Evolutionary conservation across 2,797 vertebrate species (phyloP), one percentile per base, ranked within the genome.

Genomic region (Periparus ater): DNA sequence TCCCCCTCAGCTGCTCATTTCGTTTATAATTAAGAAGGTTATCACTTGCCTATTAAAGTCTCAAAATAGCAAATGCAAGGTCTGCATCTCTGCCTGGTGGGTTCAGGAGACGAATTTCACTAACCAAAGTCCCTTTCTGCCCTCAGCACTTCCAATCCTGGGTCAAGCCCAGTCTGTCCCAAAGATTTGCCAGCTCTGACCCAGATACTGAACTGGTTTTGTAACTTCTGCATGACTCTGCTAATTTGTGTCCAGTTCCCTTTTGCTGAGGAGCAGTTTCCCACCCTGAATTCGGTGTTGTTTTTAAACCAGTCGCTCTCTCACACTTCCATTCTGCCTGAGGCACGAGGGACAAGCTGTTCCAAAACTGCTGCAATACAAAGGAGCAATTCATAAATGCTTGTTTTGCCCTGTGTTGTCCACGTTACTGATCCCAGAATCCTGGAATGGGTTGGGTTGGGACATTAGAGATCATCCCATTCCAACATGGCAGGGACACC

Each of bases 401-500:
- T 75, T 50, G 44, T 60, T 68, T 54, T 30, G 48, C 79, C 82
- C 86, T 36, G n/a, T 26, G 30, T 17, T 95, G 68, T 65, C 75
- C 73, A 61, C 30, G 19, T 75, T 36, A 67, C 45, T 60, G 36
- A 85, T 16, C 20, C 27, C 17, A n/a, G 65, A 45, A 63, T 22
- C 11, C 9, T 15, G 16, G 2, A 58, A 34, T 34, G 25, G 7
- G 2, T n/a, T 63, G 57, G 50, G 10, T 2, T 32, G 63, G 48
- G 7, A 53, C 4, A 7, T 34, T 40, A 30, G 77, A 57, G 0
- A 1, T 0, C 36, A 63, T n/a, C 57, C 3, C 1, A 3, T 29
- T 0, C 71, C 27, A 51, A 4, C 63, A 44, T 6, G 47, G 29
- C 57, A 76, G 57, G 23, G 17, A 71, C 72, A 34, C 30, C 21